Conservation (phyloP, 2,888 invertebrate species). For the Phasia obesa region DNA sequence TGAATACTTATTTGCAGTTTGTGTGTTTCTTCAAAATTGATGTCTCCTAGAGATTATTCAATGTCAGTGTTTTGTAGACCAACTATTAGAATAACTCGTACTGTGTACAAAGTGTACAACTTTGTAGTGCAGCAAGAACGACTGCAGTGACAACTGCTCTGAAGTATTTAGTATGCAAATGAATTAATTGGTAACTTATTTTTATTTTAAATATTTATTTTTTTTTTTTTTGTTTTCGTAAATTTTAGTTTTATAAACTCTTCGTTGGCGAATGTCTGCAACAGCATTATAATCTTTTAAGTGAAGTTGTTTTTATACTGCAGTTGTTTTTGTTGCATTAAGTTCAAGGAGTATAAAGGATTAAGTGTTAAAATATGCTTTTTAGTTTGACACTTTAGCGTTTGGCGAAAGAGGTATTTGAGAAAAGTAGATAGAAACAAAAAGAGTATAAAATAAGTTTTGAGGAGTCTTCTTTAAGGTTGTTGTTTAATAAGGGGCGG, state of each 20-base stretch:
- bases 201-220: slow-evolving; percentile 25
- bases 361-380: slow-evolving; percentile 68
- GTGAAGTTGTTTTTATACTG: slow-evolving; percentile 8
- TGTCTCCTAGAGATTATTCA: slow-evolving; percentile 71
- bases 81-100: slow-evolving; percentile 40
- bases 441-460: slow-evolving; percentile 1
- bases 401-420: slow-evolving; percentile 5
- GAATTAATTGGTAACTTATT: slow-evolving; percentile 74
- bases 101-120: neutral
- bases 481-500: neutral
- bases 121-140: neutral
- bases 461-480: neutral
- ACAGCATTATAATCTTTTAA: neutral
- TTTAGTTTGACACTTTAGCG: slow-evolving; percentile 54
- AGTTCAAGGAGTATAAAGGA: slow-evolving; percentile 44
- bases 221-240: slow-evolving; percentile 38
- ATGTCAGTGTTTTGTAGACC: slow-evolving; percentile 62
- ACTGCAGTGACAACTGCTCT: slow-evolving; percentile 42
- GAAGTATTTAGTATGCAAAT: slow-evolving; percentile 75
- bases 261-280: slow-evolving; percentile 48
- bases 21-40: slow-evolving; percentile 45
- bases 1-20: slow-evolving; percentile 61
- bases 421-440: neutral
- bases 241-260: slow-evolving; percentile 48
- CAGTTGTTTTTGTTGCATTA: slow-evolving; percentile 42